These are phyloP conservation scores for Scaptomyza caliginosa DNA, from an alignment of 2,888 invertebrate genomes.

Conservation along the genomic window DNA sequence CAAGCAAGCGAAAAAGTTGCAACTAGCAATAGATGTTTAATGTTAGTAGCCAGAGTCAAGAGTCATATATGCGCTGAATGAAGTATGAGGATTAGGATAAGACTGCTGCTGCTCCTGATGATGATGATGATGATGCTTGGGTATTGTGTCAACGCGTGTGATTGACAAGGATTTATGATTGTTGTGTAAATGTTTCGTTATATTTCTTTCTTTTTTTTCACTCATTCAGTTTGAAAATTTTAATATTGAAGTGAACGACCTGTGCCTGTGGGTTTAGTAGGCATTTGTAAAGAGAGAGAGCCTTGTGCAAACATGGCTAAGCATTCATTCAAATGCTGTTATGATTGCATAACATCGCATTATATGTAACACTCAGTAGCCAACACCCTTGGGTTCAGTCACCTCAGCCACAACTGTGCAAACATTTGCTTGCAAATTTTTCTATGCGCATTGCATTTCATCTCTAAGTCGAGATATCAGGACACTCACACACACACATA, in stretches of 20 bases:
- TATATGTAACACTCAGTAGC: background rate
- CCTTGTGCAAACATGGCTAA: conserved; percentile 23
- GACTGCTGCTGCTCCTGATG: conserved; percentile 33
- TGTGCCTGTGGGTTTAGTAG: conserved; percentile 31
- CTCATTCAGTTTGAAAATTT: conserved; percentile 57
- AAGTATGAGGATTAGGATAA: conserved; percentile 19
- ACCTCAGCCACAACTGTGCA: conserved; percentile 61
- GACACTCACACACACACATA: conserved; percentile 21
- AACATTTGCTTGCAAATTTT: conserved; percentile 69
- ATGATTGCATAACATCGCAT: conserved; percentile 72
- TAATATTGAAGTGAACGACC: conserved; percentile 71
- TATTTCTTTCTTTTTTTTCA: background rate
- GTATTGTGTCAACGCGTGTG: conserved; percentile 71
- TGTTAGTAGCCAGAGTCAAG: conserved; percentile 6
- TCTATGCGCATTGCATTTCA: conserved; percentile 82
- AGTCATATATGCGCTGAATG: background rate
- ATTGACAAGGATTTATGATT: conserved; percentile 81
- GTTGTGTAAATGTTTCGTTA: conserved; percentile 63
- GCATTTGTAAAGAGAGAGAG: conserved; percentile 35
- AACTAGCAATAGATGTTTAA: conserved; percentile 58
- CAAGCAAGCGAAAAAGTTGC: conserved; percentile 44
- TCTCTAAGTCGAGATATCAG: conserved; percentile 74
- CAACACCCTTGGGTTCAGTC: conserved; percentile 55
- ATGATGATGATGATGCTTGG: conserved; percentile 49
- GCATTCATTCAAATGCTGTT: conserved; percentile 69